These are phyloP conservation scores for Thaumatotibia leucotreta DNA, from an alignment of 1,140 invertebrate genomes.

Conservation along the genomic window DNA sequence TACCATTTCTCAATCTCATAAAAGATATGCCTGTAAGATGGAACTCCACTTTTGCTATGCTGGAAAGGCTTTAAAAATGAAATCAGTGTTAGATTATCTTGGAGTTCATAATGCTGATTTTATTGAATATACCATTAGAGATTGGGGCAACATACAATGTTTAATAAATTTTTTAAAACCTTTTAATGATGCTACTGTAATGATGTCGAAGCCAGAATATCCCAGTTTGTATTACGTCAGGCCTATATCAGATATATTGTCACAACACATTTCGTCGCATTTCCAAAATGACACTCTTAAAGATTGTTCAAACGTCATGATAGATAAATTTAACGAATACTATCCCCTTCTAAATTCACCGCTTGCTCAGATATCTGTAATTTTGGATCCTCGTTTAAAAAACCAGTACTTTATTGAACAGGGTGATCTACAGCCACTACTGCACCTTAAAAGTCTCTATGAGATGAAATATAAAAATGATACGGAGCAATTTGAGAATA, in stretches of 20 bases:
- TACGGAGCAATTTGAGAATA: no score
- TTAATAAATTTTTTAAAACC: constrained; percentile 9
- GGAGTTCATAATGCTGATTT: neutral
- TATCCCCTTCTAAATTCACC: neutral
- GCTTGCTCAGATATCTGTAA: constrained; percentile 4
- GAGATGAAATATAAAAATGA: no score
- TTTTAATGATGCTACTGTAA: constrained; percentile 12
- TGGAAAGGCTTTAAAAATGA: neutral
- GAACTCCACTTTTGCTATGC: neutral
- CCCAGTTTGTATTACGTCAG: constrained; percentile 5
- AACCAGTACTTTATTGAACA: no score
- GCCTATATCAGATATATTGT: neutral
- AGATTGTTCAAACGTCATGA: constrained; percentile 6
- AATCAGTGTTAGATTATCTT: neutral
- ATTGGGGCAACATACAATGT: neutral
- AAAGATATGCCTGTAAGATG: neutral
- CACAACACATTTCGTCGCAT: neutral
- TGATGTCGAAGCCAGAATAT: constrained; percentile 14
- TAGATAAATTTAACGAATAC: constrained; percentile 11
- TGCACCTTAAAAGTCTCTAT: no score
- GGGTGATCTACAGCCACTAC: no score
- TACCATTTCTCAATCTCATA: neutral
- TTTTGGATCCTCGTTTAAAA: constrained; percentile 14
- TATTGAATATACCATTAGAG: neutral
- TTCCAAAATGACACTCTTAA: neutral